phyloP scores from a whole-genome alignment of 1,140 invertebrate genomes.

The Trichonephila clavipes region DNA sequence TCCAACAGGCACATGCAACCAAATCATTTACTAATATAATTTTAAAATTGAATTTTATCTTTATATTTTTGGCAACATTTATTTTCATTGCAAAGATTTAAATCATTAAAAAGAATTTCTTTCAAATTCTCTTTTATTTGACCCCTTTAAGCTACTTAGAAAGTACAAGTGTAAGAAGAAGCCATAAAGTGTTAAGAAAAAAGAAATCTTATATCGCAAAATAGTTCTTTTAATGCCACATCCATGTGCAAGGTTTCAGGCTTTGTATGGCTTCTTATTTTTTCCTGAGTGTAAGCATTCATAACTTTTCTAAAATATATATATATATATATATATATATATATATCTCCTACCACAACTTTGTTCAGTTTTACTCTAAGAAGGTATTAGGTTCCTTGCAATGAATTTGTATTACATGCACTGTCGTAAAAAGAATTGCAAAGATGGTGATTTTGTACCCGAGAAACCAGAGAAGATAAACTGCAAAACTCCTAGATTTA shows the following conservation, averaged over 20 bases:
- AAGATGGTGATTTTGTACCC: neutral
- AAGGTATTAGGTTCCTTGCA: neutral
- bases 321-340: no score
- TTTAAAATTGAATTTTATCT: no score
- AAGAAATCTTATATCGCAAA: neutral
- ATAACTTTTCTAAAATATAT: neutral
- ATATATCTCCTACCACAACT: neutral
- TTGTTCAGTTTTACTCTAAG: neutral
- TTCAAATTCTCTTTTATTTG: neutral
- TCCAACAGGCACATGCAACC: no score
- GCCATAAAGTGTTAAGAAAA: slow-evolving; percentile 9
- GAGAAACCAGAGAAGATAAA: neutral
- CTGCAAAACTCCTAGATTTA: slow-evolving; percentile 12
- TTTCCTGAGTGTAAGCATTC: neutral
- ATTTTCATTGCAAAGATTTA: no score
- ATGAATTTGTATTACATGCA: slow-evolving; percentile 71
- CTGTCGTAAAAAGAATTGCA: slow-evolving; percentile 9
- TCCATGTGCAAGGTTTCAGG: slow-evolving; percentile 40
- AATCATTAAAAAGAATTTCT: no score
- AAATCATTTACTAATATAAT: no score
- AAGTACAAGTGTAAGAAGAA: slow-evolving; percentile 8
- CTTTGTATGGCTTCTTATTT: neutral
- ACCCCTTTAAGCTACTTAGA: neutral
- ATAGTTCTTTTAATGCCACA: neutral
- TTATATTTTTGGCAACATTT: no score